Evolutionary conservation across 2,888 invertebrate genomes (phyloP).

Genomic region (Luperina testacea): DNA sequence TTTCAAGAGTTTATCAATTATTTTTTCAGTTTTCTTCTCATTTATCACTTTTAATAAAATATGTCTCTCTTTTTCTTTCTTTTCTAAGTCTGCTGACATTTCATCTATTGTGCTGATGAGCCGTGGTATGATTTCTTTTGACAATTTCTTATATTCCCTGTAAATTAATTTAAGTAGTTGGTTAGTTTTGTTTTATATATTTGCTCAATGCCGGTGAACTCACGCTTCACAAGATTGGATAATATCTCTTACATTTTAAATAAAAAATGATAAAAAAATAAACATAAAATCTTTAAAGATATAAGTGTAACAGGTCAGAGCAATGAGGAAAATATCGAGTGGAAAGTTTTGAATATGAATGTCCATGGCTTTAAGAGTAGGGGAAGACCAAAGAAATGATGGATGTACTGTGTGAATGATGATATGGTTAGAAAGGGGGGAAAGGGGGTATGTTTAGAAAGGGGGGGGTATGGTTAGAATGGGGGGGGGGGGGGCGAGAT

Average conservation of each 20-base stretch:
- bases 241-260: not conserved
- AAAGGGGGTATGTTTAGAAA: no score
- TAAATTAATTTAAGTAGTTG: not conserved
- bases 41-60: not conserved
- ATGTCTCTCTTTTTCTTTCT: not conserved
- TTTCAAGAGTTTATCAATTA: slow-evolving; percentile 7
- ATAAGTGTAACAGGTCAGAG: not conserved
- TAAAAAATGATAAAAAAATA: not conserved
- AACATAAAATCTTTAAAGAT: not conserved
- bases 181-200: not conserved
- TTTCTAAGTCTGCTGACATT: slow-evolving; percentile 15
- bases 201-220: not conserved
- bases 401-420: no score
- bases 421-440: no score
- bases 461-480: no score
- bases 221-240: not conserved
- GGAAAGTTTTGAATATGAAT: no score
- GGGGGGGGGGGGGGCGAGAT: no score
- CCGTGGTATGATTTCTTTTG: slow-evolving; percentile 16
- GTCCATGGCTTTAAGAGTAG: no score
- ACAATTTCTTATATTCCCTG: slow-evolving; percentile 4
- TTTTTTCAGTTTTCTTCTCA: not conserved
- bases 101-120: not conserved
- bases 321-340: no score
- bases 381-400: no score